phyloP scores from a whole-genome alignment of 2,797 vertebrate species.

The Urosaurus nigricauda region DNA sequence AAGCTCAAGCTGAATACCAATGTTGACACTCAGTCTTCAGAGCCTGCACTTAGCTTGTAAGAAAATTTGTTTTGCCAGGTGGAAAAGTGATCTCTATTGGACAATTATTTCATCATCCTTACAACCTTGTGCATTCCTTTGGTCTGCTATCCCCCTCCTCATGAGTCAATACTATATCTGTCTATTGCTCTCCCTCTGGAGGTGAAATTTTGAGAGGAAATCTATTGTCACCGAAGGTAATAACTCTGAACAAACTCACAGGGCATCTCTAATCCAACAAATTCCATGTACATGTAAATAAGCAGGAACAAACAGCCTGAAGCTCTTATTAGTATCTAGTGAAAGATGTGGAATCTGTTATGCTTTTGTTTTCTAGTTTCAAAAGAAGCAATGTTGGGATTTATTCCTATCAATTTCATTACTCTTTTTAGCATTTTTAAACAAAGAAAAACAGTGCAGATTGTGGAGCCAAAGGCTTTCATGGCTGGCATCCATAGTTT shows the following conservation, averaged over 20 bases:
- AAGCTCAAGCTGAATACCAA: constrained; percentile 18
- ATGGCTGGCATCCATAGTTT: too few species aligned
- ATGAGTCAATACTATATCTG: constrained; percentile 28
- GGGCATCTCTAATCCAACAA: neutral
- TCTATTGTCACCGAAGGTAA: neutral
- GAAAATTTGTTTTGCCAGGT: constrained; percentile 25
- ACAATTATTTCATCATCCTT: constrained; percentile 45
- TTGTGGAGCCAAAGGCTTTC: too few species aligned
- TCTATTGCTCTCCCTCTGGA: neutral
- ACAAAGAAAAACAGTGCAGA: neutral
- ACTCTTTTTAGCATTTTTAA: constrained; percentile 30
- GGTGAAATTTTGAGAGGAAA: constrained; percentile 34
- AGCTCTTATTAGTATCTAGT: constrained; percentile 38
- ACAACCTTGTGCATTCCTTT: constrained; percentile 29
- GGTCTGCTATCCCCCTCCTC: constrained; percentile 17
- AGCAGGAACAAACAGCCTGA: neutral
- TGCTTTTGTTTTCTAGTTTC: constrained; percentile 31
- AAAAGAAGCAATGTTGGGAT: constrained; percentile 27
- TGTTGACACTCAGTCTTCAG: neutral
- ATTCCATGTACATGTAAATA: constrained; percentile 36
- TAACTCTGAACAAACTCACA: constrained; percentile 17
- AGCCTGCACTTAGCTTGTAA: constrained; percentile 2
- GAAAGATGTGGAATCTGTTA: neutral
- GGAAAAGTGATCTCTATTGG: constrained; percentile 23
- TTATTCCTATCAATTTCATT: neutral